Evolutionary conservation across 2,888 invertebrate species (phyloP), one percentile per base, ranked within the genome.

Genomic region (Malthinus seriepunctatus): DNA sequence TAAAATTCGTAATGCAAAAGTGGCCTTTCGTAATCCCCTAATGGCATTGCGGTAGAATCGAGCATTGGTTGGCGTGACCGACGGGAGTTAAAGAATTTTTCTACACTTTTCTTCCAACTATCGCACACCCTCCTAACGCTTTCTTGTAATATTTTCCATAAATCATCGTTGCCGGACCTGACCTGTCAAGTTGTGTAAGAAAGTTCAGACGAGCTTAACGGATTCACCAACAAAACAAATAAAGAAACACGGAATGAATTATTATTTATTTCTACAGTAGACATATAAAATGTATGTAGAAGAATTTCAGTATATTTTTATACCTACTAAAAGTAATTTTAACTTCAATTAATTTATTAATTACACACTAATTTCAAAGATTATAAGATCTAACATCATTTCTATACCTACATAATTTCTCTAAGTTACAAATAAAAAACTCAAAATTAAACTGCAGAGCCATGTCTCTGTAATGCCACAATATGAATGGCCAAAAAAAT

Each of bases 81-180:
- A 61, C 50, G 59, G 74, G 74, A 73, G 71, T 66, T 67, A 59
- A 69, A 72, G 69, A 74, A 77, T 77, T 76, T 77, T 73, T 76
- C 76, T 76, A 76, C 39, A 42, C 74, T 75, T 73, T 75, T 73
- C 72, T 73, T 73, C 70, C 66, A 66, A 61, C 60, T 63, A 64
- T 63, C 61, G 59, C 64, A 65, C 68, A 61, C 58, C 51, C 63
- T n/a, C 51, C 23, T 53, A 51, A 51, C 60, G 68, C 68, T 67
- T 72, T 71, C 73, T 70, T 64, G 78, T 78, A 79, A 79, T 78
- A 80, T 79, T 79, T 79, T 79, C 77, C 79, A 79, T 80, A 79
- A 79, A 79, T 79, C 79, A 79, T 79, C 77, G 73, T 64, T 60
- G 72, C 69, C 69, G 72, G 72, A 75, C 73, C 73, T 74, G 73